A percentile compares a stretch with the other conserved stretches of the same genome.
Evolutionary conservation across 2,888 invertebrate genomes (phyloP).

Genomic region (Oscheius onirici): DNA sequence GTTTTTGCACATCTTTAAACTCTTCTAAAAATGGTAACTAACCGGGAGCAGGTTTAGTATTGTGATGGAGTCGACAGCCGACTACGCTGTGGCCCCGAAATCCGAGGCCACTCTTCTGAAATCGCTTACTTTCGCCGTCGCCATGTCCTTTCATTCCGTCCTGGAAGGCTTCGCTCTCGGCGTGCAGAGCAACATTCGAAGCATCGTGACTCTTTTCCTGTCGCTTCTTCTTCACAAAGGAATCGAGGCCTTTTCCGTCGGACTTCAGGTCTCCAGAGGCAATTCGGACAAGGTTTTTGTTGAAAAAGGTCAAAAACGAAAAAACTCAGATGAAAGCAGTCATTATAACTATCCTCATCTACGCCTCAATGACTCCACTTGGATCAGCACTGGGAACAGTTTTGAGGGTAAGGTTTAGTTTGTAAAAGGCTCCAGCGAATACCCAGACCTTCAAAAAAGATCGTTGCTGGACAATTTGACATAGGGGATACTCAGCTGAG

Average conservation of each 20-base stretch:
- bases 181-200: constrained; percentile 56
- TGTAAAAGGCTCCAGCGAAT: too few relatives aligned
- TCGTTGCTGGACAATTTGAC: too few relatives aligned
- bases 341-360: constrained; percentile 72
- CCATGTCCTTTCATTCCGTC: constrained; percentile 70
- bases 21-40: background rate
- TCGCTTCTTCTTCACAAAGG: constrained; percentile 73
- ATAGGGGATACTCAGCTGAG: too few relatives aligned
- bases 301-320: background rate
- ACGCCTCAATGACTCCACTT: constrained; percentile 80
- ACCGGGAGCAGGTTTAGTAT: constrained; percentile 44
- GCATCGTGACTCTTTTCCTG: constrained; percentile 68
- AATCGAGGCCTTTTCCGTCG: constrained; percentile 77
- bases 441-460: too few relatives aligned
- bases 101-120: constrained; percentile 52
- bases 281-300: constrained; percentile 50
- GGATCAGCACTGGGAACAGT: constrained; percentile 73
- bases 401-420: constrained; percentile 36
- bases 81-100: constrained; percentile 47
- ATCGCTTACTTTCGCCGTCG: constrained; percentile 69
- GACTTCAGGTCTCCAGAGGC: constrained; percentile 72
- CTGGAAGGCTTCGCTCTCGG: constrained; percentile 70
- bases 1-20: background rate
- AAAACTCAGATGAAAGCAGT: constrained; percentile 39
- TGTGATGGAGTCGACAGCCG: constrained; percentile 62